phyloP scores from a whole-genome alignment of 2,797 vertebrate genomes.

The Spinibarbus caldwelli region DNA sequence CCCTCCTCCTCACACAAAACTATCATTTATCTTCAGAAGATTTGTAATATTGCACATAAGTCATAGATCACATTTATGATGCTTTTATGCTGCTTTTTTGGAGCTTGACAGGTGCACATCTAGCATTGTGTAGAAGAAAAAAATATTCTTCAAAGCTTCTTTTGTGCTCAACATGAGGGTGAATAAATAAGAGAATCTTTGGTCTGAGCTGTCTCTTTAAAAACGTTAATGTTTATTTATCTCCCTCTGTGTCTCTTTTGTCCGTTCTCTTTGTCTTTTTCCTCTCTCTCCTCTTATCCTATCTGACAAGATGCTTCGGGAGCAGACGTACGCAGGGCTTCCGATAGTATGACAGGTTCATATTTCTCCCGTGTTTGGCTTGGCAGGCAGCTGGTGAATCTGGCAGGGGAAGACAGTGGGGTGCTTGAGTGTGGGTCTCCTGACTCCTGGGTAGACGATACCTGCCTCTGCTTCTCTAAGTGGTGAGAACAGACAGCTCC shows the following conservation, averaged over 20 bases:
- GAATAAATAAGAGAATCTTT: not conserved
- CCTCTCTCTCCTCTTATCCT: conserved; percentile 18
- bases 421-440: conserved; percentile 52
- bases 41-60: too few relatives aligned
- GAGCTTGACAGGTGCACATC: not conserved
- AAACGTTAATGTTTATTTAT: not conserved
- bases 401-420: conserved; percentile 38
- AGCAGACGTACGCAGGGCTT: conserved; percentile 13
- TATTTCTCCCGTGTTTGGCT: conserved; percentile 41
- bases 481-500: conserved; percentile 55
- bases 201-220: not conserved
- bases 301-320: conserved; percentile 9
- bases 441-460: conserved; percentile 65
- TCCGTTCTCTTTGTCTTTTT: conserved; percentile 17
- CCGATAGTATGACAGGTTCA: conserved; percentile 29
- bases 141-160: not conserved
- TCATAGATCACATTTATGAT: not conserved
- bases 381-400: conserved; percentile 45
- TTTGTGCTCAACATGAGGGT: not conserved
- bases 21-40: not conserved
- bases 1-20: too few relatives aligned
- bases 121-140: not conserved
- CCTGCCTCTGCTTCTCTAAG: conserved; percentile 29
- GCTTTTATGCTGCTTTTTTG: not conserved
- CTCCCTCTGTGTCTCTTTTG: not conserved